These are phyloP conservation scores for Gila orcuttii DNA, from an alignment of 2,113 vertebrate genomes.

Conservation along the genomic window DNA sequence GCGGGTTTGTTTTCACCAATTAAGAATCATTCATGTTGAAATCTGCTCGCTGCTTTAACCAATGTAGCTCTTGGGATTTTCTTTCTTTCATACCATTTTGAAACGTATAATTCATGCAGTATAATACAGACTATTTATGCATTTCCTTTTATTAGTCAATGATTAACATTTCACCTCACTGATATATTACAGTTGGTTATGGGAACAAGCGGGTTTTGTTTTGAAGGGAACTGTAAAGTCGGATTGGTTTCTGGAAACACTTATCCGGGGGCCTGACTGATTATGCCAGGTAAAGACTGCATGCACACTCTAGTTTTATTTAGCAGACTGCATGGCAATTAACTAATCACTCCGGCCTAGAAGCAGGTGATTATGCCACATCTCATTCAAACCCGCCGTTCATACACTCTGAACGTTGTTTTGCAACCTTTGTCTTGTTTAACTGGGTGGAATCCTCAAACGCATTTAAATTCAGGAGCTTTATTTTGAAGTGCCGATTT, in stretches of 20 bases:
- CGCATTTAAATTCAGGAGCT: no score
- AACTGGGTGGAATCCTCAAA: not conserved
- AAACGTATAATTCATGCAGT: not conserved
- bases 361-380: constrained; percentile 28
- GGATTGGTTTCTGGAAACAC: constrained; percentile 52
- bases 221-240: constrained; percentile 35
- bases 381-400: not conserved
- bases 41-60: not conserved
- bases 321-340: constrained; percentile 24
- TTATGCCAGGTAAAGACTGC: constrained; percentile 20
- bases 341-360: constrained; percentile 22
- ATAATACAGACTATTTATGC: not conserved
- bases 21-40: constrained; percentile 30
- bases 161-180: constrained; percentile 4
- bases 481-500: not conserved
- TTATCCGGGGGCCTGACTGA: constrained; percentile 42
- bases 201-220: constrained; percentile 51
- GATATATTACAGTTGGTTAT: constrained; percentile 16
- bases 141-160: not conserved
- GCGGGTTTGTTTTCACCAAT: constrained; percentile 20
- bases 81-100: not conserved
- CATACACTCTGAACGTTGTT: not conserved
- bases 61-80: not conserved
- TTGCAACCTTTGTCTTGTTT: not conserved
- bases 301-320: constrained; percentile 34